These are phyloP conservation scores for Drosophila auraria DNA, from an alignment of 1,140 invertebrate genomes.

Conservation along the genomic window DNA sequence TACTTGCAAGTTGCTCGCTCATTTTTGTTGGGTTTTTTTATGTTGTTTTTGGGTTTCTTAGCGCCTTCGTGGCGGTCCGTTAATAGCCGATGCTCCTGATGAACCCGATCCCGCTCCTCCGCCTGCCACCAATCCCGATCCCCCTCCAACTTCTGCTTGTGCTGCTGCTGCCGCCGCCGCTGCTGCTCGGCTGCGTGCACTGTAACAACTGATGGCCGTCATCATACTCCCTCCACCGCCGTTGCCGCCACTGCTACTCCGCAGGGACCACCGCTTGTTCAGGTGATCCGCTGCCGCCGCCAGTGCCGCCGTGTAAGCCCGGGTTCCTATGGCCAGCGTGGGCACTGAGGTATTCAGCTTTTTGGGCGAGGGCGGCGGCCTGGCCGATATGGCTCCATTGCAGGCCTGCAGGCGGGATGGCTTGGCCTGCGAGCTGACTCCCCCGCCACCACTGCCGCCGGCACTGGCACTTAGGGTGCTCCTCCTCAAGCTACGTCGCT, in stretches of 20 bases:
- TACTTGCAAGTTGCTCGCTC: constrained; percentile 57
- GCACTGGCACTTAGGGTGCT: constrained; percentile 36
- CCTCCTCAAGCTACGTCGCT: constrained; percentile 54
- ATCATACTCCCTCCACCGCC: constrained; percentile 21
- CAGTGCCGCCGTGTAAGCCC: constrained; percentile 67
- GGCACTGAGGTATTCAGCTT: constrained; percentile 58
- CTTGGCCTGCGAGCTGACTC: constrained; percentile 27
- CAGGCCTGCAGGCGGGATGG: constrained; percentile 59
- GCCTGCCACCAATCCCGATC: neutral
- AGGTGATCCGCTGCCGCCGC: constrained; percentile 65
- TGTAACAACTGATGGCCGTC: constrained; percentile 61
- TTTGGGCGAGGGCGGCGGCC: constrained; percentile 75
- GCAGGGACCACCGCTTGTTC: constrained; percentile 67
- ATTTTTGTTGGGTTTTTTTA: neutral
- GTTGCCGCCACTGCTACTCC: constrained; percentile 53
- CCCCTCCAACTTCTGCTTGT: neutral
- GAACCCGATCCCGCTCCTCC: too few species aligned
- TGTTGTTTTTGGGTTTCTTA: constrained; percentile 4
- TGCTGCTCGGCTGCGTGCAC: constrained; percentile 40
- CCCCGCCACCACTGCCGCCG: constrained; percentile 18
- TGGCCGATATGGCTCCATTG: constrained; percentile 57
- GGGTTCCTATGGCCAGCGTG: constrained; percentile 66
- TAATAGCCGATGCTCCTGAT: neutral
- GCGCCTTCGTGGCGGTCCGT: constrained; percentile 22
- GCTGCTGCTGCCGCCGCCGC: constrained; percentile 1